A percentile compares a stretch with the other conserved stretches of the same genome.
phyloP scores from a whole-genome alignment of 2,113 vertebrate genomes.

The Semnornis frantzii region DNA sequence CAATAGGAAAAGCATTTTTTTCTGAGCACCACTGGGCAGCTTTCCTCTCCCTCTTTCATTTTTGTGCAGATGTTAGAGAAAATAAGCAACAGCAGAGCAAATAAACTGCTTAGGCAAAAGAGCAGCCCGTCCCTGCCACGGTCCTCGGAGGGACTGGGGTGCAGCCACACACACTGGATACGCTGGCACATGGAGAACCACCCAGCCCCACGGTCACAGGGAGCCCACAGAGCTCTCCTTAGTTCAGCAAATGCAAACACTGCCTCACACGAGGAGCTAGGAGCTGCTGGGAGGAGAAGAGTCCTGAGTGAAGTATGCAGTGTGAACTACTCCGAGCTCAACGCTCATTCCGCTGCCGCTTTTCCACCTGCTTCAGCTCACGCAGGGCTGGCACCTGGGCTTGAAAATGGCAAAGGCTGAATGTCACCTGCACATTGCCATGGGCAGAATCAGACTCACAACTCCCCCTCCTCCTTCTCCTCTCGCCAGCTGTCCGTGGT shows the following conservation, averaged over 20 bases:
- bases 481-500: background rate
- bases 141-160: background rate
- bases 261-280: background rate
- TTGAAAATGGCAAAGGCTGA: accelerated
- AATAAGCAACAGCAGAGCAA: background rate
- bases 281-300: background rate
- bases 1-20: background rate
- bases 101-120: background rate
- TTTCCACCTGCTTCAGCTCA: background rate
- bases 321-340: background rate
- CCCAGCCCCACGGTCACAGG: accelerated
- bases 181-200: background rate
- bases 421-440: accelerated
- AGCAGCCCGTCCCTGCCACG: accelerated
- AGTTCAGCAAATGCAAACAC: background rate
- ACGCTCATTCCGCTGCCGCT: accelerated
- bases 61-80: background rate
- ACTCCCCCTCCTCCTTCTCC: background rate
- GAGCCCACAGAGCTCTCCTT: background rate
- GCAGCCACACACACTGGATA: accelerated
- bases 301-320: background rate
- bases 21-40: background rate
- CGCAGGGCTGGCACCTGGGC: background rate
- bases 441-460: background rate
- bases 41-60: background rate